Evolutionary conservation across 2,113 vertebrate genomes (phyloP).

Genomic region (Dasyurus viverrinus): DNA sequence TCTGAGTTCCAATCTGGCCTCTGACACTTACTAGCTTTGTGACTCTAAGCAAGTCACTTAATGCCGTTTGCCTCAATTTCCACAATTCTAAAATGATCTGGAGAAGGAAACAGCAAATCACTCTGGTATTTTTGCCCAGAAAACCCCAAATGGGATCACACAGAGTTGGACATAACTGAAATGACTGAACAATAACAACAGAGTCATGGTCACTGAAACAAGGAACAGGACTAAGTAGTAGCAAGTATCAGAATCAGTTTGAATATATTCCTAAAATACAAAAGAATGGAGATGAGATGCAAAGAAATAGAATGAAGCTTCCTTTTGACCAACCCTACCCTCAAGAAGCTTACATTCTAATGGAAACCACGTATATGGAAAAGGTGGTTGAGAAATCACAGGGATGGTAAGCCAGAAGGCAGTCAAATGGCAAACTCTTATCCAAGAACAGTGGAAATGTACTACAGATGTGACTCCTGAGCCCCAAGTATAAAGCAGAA

Average conservation of each 20-base stretch:
- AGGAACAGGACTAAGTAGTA: neutral
- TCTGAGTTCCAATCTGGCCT: too few relatives aligned
- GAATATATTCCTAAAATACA: neutral
- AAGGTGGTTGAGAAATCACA: neutral
- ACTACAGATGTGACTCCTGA: neutral
- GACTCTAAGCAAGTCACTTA: too few relatives aligned
- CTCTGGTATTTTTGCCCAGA: too few relatives aligned
- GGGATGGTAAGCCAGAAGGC: neutral
- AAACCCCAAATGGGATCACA: too few relatives aligned
- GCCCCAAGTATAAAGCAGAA: neutral
- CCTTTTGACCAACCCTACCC: neutral
- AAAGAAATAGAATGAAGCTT: neutral
- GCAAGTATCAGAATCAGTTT: neutral
- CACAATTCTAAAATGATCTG: too few relatives aligned
- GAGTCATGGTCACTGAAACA: neutral
- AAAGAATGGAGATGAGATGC: neutral
- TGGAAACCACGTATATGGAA: neutral
- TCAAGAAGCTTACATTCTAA: neutral
- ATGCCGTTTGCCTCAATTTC: too few relatives aligned
- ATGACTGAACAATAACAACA: too few relatives aligned
- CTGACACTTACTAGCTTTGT: too few relatives aligned
- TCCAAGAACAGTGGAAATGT: neutral
- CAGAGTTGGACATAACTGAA: too few relatives aligned
- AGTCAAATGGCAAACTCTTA: neutral
- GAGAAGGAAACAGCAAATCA: too few relatives aligned